Evolutionary conservation across 1,140 invertebrate species (phyloP).

Genomic region (Harlomillsia oculata): DNA sequence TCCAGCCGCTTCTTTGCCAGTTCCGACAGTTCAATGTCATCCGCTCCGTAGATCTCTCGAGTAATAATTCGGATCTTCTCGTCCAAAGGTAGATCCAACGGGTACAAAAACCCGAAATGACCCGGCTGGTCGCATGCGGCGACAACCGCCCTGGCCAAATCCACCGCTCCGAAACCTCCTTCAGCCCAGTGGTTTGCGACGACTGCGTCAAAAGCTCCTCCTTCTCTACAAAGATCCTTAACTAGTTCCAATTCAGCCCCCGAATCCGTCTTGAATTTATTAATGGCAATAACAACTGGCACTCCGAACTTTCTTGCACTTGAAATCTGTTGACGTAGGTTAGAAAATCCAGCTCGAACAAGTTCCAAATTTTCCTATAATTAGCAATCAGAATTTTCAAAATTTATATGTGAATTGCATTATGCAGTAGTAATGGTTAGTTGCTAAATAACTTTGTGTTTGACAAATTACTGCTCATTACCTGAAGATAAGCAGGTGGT

Average conservation of each 20-base stretch:
- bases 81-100: constrained; percentile 62
- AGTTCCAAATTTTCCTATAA: constrained; percentile 75
- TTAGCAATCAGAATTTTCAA: constrained; percentile 5
- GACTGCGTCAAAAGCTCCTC: constrained; percentile 78
- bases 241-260: constrained; percentile 73
- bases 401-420: not conserved
- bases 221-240: constrained; percentile 55
- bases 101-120: constrained; percentile 68
- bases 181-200: constrained; percentile 81
- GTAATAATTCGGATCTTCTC: constrained; percentile 88
- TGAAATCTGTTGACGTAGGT: constrained; percentile 86
- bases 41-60: constrained; percentile 92
- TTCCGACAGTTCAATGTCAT: constrained; percentile 60
- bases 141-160: constrained; percentile 78
- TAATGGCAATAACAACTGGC: constrained; percentile 92
- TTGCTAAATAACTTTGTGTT: not conserved
- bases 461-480: too few species aligned
- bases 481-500: constrained; percentile 68
- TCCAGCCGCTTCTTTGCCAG: constrained; percentile 55
- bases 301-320: constrained; percentile 84
- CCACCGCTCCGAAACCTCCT: constrained; percentile 76
- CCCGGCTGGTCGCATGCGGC: constrained; percentile 55
- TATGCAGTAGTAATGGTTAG: not conserved
- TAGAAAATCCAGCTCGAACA: constrained; percentile 76
- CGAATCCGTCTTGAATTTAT: constrained; percentile 82